Conservation (phyloP, 1,140 invertebrate genomes). For the Drosophila sp. region DNA sequence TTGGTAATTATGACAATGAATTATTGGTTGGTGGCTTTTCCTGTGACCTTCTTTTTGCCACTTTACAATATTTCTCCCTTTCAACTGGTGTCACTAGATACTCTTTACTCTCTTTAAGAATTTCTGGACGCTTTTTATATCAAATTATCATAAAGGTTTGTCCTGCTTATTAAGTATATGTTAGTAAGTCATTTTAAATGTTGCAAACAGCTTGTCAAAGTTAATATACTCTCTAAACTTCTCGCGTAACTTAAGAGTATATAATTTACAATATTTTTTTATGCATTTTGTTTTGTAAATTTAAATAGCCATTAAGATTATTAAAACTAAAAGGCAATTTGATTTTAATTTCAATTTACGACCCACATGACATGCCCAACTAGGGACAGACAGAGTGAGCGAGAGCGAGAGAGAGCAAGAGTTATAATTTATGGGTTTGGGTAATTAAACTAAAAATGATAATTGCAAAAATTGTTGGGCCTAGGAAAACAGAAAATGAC, state of each 20-base stretch:
- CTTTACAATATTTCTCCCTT: no score
- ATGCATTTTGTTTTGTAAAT: not conserved
- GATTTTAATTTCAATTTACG: conserved; percentile 29
- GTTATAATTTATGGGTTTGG: conserved; percentile 42
- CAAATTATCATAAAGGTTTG: no score
- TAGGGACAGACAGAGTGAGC: not conserved
- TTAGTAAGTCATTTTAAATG: no score
- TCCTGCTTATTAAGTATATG: no score
- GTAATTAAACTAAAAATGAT: conserved; percentile 60
- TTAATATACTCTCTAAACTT: no score
- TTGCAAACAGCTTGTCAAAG: no score
- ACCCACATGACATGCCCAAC: conserved; percentile 1
- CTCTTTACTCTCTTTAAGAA: no score
- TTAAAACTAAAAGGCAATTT: conserved; percentile 13
- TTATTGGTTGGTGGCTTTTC: no score
- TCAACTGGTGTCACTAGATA: no score
- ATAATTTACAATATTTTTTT: not conserved
- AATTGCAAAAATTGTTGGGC: conserved; percentile 21
- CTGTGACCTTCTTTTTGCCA: no score
- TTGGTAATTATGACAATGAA: no score
- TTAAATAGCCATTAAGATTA: conserved; percentile 6
- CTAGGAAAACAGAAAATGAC: conserved; percentile 19
- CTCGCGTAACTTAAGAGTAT: not conserved
- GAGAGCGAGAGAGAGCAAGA: conserved; percentile 13
- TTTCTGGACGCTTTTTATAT: no score